Evolutionary conservation across 2,888 invertebrate genomes (phyloP).

Genomic region (Bellardia bayeri): DNA sequence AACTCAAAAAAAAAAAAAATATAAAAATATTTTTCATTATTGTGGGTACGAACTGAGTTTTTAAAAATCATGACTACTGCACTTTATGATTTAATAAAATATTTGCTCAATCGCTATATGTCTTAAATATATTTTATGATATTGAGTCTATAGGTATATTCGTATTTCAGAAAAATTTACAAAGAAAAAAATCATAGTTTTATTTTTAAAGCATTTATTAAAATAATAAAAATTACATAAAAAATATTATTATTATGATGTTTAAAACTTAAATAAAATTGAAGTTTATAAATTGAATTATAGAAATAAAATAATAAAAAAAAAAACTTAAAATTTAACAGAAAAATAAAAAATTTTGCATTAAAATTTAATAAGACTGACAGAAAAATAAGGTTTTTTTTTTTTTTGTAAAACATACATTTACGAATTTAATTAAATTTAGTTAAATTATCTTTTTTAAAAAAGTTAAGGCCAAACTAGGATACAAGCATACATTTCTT

Average conservation of each 20-base stretch:
- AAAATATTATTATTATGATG: conserved; percentile 63
- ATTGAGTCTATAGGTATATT: too few relatives aligned
- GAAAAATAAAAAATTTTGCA: conserved; percentile 24
- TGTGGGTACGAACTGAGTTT: too few relatives aligned
- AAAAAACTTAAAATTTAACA: conserved; percentile 62
- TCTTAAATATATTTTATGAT: too few relatives aligned
- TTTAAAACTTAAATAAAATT: conserved; percentile 47
- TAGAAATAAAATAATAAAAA: conserved; percentile 61
- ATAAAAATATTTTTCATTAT: too few relatives aligned
- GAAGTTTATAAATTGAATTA: conserved; percentile 57
- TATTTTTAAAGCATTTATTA: conserved; percentile 69
- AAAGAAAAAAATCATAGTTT: conserved; percentile 15
- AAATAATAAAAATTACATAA: conserved; percentile 73
- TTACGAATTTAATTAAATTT: conserved; percentile 15
- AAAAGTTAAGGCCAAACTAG: conserved; percentile 30
- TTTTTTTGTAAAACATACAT: conserved; percentile 2
- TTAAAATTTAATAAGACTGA: conserved; percentile 53
- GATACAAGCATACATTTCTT: background rate
- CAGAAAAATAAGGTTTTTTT: conserved; percentile 13
- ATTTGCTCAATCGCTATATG: too few relatives aligned
- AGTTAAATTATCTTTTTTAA: conserved; percentile 18
- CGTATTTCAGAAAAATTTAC: background rate
- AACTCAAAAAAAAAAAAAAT: too few relatives aligned
- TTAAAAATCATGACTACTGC: too few relatives aligned
- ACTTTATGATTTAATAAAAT: too few relatives aligned